A percentile compares a stretch with the other conserved stretches of the same genome.
Evolutionary conservation across 2,797 vertebrate genomes (phyloP).

Genomic region (Vultur gryphus): DNA sequence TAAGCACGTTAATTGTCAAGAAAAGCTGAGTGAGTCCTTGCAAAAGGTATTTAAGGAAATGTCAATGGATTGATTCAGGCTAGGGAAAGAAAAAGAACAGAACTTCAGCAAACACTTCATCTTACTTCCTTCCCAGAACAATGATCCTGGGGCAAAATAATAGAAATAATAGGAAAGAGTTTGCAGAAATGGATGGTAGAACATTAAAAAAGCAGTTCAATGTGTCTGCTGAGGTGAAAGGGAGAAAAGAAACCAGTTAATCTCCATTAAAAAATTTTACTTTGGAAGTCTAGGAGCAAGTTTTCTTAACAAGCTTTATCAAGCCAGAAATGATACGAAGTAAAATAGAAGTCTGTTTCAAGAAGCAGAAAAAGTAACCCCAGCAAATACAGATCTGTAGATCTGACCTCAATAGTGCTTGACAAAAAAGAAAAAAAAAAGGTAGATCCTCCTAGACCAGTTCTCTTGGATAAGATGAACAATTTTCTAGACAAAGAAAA

Average conservation of each 20-base stretch:
- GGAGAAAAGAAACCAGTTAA: background rate
- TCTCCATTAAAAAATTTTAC: background rate
- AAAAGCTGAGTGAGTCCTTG: background rate
- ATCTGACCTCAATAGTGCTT: background rate
- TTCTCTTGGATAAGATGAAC: background rate
- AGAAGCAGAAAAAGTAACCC: background rate
- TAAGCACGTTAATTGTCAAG: background rate
- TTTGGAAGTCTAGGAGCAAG: background rate
- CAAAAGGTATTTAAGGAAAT: background rate
- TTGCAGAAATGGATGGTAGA: background rate
- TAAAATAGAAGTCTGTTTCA: background rate
- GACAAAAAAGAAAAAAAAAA: background rate
- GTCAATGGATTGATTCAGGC: background rate
- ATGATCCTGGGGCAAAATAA: background rate
- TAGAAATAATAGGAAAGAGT: background rate
- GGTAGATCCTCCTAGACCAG: background rate
- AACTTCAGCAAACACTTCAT: background rate
- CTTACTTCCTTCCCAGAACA: background rate
- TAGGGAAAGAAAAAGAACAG: background rate
- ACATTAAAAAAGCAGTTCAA: background rate
- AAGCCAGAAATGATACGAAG: background rate
- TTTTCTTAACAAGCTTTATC: background rate
- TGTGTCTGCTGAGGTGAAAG: background rate
- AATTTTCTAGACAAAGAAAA: background rate
- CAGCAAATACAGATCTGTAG: background rate